Evolutionary conservation across 2,113 vertebrate genomes (phyloP).

Genomic region (Oenanthe oenanthe): DNA sequence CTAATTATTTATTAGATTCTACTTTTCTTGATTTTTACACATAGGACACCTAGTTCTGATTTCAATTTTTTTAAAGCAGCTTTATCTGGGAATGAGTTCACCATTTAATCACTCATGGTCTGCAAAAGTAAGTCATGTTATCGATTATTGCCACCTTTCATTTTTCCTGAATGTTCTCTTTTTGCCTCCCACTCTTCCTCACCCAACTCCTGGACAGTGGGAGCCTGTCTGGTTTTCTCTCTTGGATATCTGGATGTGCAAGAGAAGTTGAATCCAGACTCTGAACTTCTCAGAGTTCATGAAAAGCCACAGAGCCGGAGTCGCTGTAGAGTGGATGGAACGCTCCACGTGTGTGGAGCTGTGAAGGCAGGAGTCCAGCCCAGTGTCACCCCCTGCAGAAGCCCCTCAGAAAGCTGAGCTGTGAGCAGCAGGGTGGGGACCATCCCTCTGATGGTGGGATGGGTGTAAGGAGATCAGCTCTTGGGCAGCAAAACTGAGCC

Average conservation of each 20-base stretch:
- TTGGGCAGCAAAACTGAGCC: background rate
- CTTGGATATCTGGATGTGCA: background rate
- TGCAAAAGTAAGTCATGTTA: background rate
- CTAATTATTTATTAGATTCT: background rate
- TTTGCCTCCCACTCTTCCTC: background rate
- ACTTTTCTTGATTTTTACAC: background rate
- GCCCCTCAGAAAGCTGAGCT: background rate
- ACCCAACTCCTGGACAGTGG: background rate
- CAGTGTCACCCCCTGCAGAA: background rate
- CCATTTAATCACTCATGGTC: background rate
- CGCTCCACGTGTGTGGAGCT: background rate
- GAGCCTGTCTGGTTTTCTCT: background rate
- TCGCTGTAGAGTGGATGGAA: background rate
- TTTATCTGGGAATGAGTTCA: background rate
- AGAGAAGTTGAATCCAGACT: background rate
- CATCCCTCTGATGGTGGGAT: too few species aligned
- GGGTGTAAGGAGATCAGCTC: background rate
- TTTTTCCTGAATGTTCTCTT: background rate
- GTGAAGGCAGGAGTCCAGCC: background rate
- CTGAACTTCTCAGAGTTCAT: background rate
- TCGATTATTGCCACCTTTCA: background rate
- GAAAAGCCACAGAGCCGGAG: rapidly evolving
- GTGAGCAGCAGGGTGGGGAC: rapidly evolving
- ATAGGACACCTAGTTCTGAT: background rate
- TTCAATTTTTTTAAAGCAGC: background rate